phyloP scores from a whole-genome alignment of 2,888 invertebrate genomes.

The Synanthedon andrenaeformis region DNA sequence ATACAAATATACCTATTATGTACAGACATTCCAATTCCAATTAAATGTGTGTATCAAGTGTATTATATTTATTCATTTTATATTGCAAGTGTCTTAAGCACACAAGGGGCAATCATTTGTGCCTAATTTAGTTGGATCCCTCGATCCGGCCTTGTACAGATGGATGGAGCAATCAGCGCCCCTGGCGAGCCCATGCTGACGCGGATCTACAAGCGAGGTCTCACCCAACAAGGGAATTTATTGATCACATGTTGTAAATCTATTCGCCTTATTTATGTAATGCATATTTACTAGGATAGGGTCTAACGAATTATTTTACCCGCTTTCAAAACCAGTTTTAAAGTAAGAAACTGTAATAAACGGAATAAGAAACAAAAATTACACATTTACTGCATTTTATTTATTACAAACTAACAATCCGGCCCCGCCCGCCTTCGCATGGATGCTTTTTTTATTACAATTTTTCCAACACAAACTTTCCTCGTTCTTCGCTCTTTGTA shows the following conservation, averaged over 20 bases:
- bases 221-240: constrained; percentile 45
- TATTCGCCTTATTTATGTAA: constrained; percentile 40
- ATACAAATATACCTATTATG: too few species aligned
- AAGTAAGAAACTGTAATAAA: neutral
- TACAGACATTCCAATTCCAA: too few species aligned
- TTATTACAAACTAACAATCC: too few species aligned
- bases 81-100: constrained; percentile 11
- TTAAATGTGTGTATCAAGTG: too few species aligned
- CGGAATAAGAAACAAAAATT: neutral
- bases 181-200: constrained; percentile 48
- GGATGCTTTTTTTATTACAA: too few species aligned
- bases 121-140: constrained; percentile 49
- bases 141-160: constrained; percentile 30
- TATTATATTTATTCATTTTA: too few species aligned
- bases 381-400: too few species aligned
- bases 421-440: too few species aligned
- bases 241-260: constrained; percentile 58
- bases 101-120: constrained; percentile 31
- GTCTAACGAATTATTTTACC: constrained; percentile 2
- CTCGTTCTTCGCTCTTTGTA: too few species aligned
- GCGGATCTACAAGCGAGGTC: constrained; percentile 38
- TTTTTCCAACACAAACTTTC: too few species aligned
- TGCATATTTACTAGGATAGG: constrained; percentile 15
- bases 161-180: constrained; percentile 61
- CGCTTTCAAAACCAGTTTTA: too few species aligned